Percentiles rank a stretch among this genome's conserved stretches.
phyloP scores from a whole-genome alignment of 2,113 vertebrate genomes.

The Lagopus leucura region DNA sequence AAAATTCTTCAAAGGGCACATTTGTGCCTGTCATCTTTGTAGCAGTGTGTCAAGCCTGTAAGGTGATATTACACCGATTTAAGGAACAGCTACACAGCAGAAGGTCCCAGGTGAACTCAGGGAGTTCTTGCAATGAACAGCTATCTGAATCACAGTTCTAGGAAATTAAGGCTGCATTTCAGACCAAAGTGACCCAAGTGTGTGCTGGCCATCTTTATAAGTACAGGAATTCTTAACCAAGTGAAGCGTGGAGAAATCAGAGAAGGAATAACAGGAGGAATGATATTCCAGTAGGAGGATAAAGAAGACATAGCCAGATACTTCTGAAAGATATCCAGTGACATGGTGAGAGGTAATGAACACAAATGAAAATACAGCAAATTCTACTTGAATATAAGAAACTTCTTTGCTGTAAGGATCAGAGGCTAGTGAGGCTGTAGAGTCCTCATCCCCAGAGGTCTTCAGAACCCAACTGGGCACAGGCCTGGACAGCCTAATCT shows the following conservation, averaged over 20 bases:
- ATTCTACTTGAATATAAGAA: not conserved
- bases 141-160: not conserved
- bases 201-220: constrained; percentile 17
- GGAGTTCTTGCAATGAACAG: not conserved
- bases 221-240: not conserved
- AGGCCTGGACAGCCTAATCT: not conserved
- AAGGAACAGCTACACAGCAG: constrained; percentile 6
- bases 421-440: not conserved
- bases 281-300: not conserved
- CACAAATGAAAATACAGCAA: not conserved
- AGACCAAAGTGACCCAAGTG: constrained; percentile 56
- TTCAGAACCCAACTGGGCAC: not conserved
- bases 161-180: constrained; percentile 53
- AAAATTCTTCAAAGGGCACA: constrained; percentile 19
- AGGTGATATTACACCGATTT: not conserved
- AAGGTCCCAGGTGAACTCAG: constrained; percentile 20
- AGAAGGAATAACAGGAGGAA: not conserved
- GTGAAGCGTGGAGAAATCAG: constrained; percentile 24
- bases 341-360: not conserved
- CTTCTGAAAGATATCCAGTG: not conserved
- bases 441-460: not conserved
- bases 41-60: not conserved
- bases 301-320: not conserved
- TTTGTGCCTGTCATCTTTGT: constrained; percentile 8
- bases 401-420: not conserved